Evolutionary conservation across 2,888 invertebrate species (phyloP).

Genomic region (Oscheius sp.): DNA sequence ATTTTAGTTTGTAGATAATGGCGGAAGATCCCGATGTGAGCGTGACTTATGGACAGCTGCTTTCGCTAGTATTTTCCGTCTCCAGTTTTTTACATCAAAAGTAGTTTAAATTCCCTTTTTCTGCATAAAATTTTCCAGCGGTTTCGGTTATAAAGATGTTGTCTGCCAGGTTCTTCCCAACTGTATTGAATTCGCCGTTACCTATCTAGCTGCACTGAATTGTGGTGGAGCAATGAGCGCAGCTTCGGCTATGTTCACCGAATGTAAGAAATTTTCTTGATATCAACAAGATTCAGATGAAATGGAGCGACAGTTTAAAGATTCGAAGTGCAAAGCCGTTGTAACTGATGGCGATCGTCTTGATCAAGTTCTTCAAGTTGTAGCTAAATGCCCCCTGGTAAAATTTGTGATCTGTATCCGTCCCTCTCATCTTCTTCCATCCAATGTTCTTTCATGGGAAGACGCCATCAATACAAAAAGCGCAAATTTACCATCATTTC

Average conservation of each 20-base stretch:
- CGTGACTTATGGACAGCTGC: no score
- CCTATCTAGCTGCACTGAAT: slow-evolving; percentile 46
- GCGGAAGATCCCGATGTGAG: no score
- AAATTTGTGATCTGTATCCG: slow-evolving; percentile 12
- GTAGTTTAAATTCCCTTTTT: no score
- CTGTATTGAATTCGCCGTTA: slow-evolving; percentile 55
- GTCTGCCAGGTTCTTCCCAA: slow-evolving; percentile 63
- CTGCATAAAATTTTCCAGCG: slow-evolving; percentile 26
- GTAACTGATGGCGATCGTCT: slow-evolving; percentile 47
- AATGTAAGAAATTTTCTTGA: slow-evolving; percentile 39
- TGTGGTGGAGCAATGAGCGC: slow-evolving; percentile 59
- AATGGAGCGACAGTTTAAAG: slow-evolving; percentile 54
- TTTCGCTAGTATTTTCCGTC: no score
- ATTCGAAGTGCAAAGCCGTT: slow-evolving; percentile 44
- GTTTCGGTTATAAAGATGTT: slow-evolving; percentile 55
- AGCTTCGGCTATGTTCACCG: slow-evolving; percentile 61
- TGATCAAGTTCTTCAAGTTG: slow-evolving; percentile 48
- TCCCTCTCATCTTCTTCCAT: neutral
- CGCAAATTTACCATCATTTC: neutral
- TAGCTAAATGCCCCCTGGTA: slow-evolving; percentile 40
- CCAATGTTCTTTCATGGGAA: neutral
- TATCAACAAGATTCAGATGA: slow-evolving; percentile 46
- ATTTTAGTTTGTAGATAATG: no score
- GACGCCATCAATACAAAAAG: neutral
- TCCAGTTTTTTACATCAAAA: no score